Base-by-base conservation (phyloP, 2,797 vertebrate species). In the Eidolon dupreanum region DNA sequence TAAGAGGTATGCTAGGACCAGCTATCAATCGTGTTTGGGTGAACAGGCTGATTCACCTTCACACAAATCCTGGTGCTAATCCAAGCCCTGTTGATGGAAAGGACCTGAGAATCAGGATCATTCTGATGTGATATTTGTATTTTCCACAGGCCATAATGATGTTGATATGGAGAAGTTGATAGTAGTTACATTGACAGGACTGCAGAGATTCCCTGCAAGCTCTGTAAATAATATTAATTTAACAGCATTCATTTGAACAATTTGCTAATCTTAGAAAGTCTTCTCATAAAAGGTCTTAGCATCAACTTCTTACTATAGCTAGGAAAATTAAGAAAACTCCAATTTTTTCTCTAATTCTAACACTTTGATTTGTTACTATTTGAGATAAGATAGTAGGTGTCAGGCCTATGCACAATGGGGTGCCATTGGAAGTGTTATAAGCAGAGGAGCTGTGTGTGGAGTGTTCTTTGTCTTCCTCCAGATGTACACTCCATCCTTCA, bases 201-300 rank as follows among this genome's bases (percentile, higher is more conserved):
- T 24, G 68, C 17, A 61, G 33, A 93, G 81, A 93, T 87, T 77
- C 92, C 74, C 94, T 86, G 81, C 41, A 66, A 87, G 79, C 57
- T 87, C 59, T 88, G 93, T 91, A 88, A 96, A 94, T 85, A 90
- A 93, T 84, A 86, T 85, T 82, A 84, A 95, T 70, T 88, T 93
- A 96, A 94, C 31, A 81, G 71, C 73, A 51, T 85, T 90, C 92
- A 92, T 79, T 88, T 81, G 92, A 96, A 96, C 81, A 92, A 92
- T 24, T 68, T 88, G 81, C 94, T 95, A 91, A 96, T 94, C 95
- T 94, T 73, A 81, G 92, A 96, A 93, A 97, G 94, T 94, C 93
- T 96, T 89, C 93, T 92, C 92, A 20, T 96, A 95, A 97, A 94
- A 96, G 73, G 75, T 82, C 81, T 77, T 95, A 93, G 96, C 96